Conservation (phyloP, 2,113 vertebrate genomes). For the Daubentonia madagascariensis region DNA sequence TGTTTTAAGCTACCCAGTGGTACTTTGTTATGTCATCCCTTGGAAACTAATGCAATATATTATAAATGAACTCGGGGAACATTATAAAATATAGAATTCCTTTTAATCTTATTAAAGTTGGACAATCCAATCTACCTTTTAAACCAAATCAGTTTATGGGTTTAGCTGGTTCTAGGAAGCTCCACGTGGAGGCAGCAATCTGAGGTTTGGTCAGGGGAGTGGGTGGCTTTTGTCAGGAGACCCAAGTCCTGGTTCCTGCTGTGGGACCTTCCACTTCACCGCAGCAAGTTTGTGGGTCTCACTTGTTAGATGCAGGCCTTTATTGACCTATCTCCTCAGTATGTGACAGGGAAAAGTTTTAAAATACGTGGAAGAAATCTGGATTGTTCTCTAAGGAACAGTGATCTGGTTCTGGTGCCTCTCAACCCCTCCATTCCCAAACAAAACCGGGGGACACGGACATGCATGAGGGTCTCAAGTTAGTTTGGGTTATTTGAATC, state of each 20-base stretch:
- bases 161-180: background rate
- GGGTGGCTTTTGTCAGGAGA: background rate
- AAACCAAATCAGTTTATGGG: background rate
- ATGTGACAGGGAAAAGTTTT: background rate
- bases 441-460: fast-evolving
- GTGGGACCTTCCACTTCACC: fast-evolving
- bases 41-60: fast-evolving
- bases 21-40: fast-evolving
- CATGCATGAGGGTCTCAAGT: fast-evolving
- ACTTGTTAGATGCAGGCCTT: too few relatives aligned
- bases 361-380: background rate
- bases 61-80: background rate
- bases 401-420: background rate
- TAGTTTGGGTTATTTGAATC: too few relatives aligned
- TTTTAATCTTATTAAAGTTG: background rate
- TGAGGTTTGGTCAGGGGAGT: fast-evolving
- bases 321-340: fast-evolving
- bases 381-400: background rate
- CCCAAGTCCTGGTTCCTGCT: fast-evolving
- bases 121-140: background rate
- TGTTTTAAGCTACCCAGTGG: background rate
- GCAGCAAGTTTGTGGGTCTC: too few relatives aligned
- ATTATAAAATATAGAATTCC: background rate
- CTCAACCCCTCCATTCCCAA: fast-evolving
- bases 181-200: fast-evolving